Evolutionary conservation across 2,797 vertebrate genomes (phyloP).

Genomic region (Molossus alvarezi): DNA sequence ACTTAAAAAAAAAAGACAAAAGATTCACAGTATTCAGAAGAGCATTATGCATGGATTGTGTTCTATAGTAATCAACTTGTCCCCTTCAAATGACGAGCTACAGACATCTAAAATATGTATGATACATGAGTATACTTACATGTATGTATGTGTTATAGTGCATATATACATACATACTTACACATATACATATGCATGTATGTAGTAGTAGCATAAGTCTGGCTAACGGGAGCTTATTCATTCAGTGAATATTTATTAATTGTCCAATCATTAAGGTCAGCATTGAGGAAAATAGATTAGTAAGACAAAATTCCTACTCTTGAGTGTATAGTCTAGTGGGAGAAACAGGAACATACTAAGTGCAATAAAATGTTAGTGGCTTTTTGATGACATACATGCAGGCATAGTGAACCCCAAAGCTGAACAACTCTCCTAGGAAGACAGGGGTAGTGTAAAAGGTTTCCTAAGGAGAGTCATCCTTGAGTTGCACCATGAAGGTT

Average conservation of each 20-base stretch:
- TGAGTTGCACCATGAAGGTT: neutral
- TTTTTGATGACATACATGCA: neutral
- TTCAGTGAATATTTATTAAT: slow-evolving; percentile 15
- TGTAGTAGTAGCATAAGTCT: neutral
- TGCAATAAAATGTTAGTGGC: neutral
- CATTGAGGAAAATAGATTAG: neutral
- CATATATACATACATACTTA: neutral
- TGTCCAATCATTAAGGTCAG: neutral
- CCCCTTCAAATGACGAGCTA: neutral
- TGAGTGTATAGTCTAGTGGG: neutral
- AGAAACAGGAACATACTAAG: neutral
- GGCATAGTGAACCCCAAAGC: neutral
- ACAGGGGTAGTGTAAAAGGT: too few species aligned
- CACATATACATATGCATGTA: neutral
- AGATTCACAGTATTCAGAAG: neutral
- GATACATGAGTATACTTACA: neutral
- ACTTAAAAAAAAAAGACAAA: neutral
- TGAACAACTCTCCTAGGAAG: neutral
- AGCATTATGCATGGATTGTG: neutral
- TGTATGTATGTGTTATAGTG: neutral
- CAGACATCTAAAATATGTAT: neutral
- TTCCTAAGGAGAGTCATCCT: neutral
- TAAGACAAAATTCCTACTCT: neutral
- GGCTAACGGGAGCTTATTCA: neutral
- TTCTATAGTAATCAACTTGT: neutral